Evolutionary conservation across 2,113 vertebrate species (phyloP).

Genomic region (Lampris incognitus): DNA sequence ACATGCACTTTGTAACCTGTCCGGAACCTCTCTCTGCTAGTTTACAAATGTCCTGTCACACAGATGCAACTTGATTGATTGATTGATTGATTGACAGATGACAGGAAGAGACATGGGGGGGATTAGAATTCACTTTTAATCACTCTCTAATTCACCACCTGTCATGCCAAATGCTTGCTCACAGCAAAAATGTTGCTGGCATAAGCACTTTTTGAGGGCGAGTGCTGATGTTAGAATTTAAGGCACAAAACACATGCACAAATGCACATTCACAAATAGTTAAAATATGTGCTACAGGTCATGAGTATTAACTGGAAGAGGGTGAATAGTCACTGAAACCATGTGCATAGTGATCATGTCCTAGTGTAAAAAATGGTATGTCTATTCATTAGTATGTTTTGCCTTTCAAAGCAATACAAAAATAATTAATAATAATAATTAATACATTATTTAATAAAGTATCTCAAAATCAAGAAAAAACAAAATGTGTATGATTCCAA

Average conservation of each 20-base stretch:
- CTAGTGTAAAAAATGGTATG: background rate
- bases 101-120: slow-evolving; percentile 72
- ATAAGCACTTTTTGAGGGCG: slow-evolving; percentile 58
- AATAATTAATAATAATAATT: background rate
- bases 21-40: slow-evolving; percentile 55
- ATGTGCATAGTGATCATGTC: background rate
- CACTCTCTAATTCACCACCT: slow-evolving; percentile 74
- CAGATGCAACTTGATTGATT: background rate
- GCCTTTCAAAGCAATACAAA: background rate
- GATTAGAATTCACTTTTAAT: slow-evolving; percentile 79
- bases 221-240: slow-evolving; percentile 64
- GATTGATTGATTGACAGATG: slow-evolving; percentile 13
- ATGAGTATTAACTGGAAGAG: slow-evolving; percentile 7
- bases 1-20: slow-evolving; percentile 39
- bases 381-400: background rate
- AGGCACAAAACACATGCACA: slow-evolving; percentile 18
- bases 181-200: slow-evolving; percentile 59
- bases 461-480: no score
- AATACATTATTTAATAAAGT: no score
- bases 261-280: background rate
- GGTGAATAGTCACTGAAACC: slow-evolving; percentile 9
- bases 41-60: slow-evolving; percentile 62
- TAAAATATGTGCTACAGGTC: slow-evolving; percentile 13
- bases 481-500: no score
- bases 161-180: slow-evolving; percentile 63